Evolutionary conservation across 2,113 vertebrate genomes (phyloP).

Genomic region (Mastomys natalensis): DNA sequence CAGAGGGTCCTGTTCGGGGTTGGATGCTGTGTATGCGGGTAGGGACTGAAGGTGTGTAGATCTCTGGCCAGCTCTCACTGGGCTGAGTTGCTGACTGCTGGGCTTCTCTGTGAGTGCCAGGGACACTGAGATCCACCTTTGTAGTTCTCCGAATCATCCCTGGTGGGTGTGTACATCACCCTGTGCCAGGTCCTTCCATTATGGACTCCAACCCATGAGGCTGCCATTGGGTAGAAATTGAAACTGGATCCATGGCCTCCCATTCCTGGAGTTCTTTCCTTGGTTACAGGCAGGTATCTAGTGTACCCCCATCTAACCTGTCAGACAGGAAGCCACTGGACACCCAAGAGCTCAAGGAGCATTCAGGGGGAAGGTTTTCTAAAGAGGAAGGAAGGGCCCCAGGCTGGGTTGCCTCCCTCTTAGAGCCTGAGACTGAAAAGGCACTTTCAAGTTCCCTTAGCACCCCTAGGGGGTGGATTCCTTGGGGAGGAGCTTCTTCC

Average conservation of each 20-base stretch:
- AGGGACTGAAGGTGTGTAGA: accelerated
- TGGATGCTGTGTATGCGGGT: accelerated
- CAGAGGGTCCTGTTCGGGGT: not conserved
- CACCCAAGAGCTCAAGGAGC: too few relatives aligned
- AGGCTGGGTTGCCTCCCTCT: not conserved
- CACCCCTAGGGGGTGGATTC: accelerated
- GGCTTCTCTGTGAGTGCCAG: not conserved
- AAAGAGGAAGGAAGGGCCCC: not conserved
- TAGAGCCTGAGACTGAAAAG: not conserved
- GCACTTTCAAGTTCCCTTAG: not conserved
- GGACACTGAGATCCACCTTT: accelerated
- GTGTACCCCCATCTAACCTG: not conserved
- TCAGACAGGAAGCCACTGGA: not conserved
- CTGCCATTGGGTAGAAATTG: not conserved
- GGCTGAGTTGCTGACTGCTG: not conserved
- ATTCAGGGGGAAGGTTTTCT: not conserved
- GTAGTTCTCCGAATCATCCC: not conserved
- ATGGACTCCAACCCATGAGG: too few relatives aligned
- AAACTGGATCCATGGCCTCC: not conserved
- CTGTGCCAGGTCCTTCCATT: too few relatives aligned
- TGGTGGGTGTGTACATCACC: not conserved
- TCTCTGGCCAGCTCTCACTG: not conserved
- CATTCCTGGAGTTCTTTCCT: not conserved
- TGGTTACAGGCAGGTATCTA: not conserved
- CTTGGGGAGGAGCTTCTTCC: not conserved